Base-by-base conservation (phyloP, 2,888 invertebrate genomes). In the Hirtodrosophila histrioides region DNA sequence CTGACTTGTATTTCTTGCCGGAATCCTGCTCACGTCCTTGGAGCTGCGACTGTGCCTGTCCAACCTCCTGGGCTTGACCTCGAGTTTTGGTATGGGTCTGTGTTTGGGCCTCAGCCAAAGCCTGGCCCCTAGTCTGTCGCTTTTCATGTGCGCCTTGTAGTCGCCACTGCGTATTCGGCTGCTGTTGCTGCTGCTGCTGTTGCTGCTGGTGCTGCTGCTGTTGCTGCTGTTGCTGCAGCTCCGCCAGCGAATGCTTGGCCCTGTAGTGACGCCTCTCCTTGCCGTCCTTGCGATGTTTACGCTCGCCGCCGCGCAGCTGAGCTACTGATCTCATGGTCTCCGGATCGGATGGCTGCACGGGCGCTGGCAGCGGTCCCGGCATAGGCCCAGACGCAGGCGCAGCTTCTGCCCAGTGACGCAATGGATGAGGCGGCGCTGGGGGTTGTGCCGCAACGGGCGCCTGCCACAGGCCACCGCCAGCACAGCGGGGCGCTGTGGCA, bases 381-480 rank as follows among this genome's bases (percentile, higher is more conserved):
- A 43, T 29, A 36, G 66, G 46, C 35, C 50, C 7, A 0, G 63
- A 39, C 12, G 49, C n/a, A 4, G 61, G 50, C 17, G 27, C 49
- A 5, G 68, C 24, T 0, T 51, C 72, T 11, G 37, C n/a, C 61
- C 56, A 62, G 0, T 40, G 9, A 4, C 53, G 60, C 7, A 41
- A 23, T 17, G 41, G 43, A 10, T 23, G 44, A 4, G 40, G 24
- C 23, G 41, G 43, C 10, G 27, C 44, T 9, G 45, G 35, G 8
- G 45, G 8, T 2, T 46, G 35, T 5, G 41, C 29, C 3, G 11
- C 17, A 6, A 57, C 37, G 9, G 72, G 60, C 3, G 65, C 9
- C 24, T 70, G 78, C 82, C 79, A 80, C 11, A 51, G 1, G 1
- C 49, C 45, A 0, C 40, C 37, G 17, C 9, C 40, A 3, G 12